Evolutionary conservation across 2,113 vertebrate genomes (phyloP).

Genomic region (Gasterosteus aculeatus): DNA sequence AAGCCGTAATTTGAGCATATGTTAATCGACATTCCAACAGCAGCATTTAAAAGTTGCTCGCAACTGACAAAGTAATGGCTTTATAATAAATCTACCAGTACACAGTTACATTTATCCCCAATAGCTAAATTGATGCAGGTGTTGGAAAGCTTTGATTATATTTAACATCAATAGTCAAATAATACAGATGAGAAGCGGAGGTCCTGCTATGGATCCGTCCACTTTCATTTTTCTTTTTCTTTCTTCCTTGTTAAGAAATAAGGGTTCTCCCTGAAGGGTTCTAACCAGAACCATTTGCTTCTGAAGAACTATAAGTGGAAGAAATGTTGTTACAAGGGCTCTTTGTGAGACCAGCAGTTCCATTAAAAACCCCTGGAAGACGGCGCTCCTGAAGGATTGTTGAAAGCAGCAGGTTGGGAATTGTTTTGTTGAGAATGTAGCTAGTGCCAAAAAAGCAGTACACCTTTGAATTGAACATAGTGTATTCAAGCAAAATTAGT

Average conservation of each 20-base stretch:
- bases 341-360: not conserved
- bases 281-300: not conserved
- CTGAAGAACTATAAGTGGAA: not conserved
- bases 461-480: not conserved
- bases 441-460: not conserved
- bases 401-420: not conserved
- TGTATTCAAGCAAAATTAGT: not conserved
- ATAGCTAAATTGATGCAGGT: not conserved
- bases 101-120: not conserved
- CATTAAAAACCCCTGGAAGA: not conserved
- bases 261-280: not conserved
- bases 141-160: not conserved
- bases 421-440: not conserved
- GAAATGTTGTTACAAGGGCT: too few species aligned
- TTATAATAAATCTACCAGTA: not conserved
- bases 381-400: not conserved
- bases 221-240: too few species aligned
- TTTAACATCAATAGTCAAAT: not conserved
- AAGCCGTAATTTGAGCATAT: conserved; percentile 39
- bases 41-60: conserved; percentile 14
- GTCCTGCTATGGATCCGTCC: not conserved
- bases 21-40: conserved; percentile 16
- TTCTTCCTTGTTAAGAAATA: not conserved
- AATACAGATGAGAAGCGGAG: not conserved
- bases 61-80: not conserved